Evolutionary conservation across 2,797 vertebrate species (phyloP).

Genomic region (Telmatherina bonti): DNA sequence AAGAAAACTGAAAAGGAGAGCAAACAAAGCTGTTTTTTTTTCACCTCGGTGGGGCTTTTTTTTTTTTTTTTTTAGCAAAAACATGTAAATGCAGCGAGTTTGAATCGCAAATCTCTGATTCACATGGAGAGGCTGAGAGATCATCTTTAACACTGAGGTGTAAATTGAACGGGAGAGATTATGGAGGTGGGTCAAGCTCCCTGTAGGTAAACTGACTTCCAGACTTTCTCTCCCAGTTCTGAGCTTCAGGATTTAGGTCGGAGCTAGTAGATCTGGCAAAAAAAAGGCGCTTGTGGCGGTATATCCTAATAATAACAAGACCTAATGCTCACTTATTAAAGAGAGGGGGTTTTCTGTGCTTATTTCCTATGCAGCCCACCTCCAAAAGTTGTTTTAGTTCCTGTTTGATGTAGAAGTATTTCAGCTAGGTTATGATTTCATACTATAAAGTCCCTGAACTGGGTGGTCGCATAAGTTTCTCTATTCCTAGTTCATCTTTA

Average conservation of each 20-base stretch:
- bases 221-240: background rate
- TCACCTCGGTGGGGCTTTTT: background rate
- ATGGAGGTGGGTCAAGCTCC: conserved; percentile 6
- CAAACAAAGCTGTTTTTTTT: background rate
- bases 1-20: background rate
- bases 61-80: conserved; percentile 26
- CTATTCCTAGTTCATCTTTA: conserved; percentile 46
- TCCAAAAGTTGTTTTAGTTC: conserved; percentile 28
- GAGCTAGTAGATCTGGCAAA: background rate
- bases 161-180: conserved; percentile 41
- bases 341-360: no score
- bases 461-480: conserved; percentile 36
- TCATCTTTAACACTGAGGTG: conserved; percentile 62
- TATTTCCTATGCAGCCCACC: background rate
- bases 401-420: conserved; percentile 21
- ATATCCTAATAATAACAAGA: background rate
- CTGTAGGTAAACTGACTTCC: background rate
- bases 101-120: conserved; percentile 25
- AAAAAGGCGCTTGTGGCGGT: conserved; percentile 7
- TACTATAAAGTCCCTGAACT: conserved; percentile 9
- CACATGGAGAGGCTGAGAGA: conserved; percentile 11
- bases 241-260: background rate
- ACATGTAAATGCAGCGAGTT: conserved; percentile 11
- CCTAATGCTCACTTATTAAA: no score
- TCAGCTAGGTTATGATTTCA: conserved; percentile 32